These are phyloP conservation scores for Actias luna DNA, from an alignment of 2,888 invertebrate species.

Conservation along the genomic window DNA sequence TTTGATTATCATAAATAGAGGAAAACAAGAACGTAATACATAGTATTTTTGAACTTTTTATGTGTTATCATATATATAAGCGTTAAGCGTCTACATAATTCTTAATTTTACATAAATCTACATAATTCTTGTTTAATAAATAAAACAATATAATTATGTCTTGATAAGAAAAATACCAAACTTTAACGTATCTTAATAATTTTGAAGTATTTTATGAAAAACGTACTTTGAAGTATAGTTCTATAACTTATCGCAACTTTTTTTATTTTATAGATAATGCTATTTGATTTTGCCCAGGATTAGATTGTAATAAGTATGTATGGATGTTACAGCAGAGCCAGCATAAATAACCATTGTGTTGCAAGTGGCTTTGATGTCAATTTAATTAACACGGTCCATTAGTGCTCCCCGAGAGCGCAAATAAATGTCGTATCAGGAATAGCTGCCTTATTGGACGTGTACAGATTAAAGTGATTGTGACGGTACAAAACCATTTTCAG, in stretches of 20 bases:
- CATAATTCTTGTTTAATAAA: no score
- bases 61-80: no score
- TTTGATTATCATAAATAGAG: no score
- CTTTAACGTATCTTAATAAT: no score
- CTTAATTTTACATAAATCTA: no score
- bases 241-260: not conserved
- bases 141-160: no score
- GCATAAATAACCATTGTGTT: slow-evolving; percentile 17
- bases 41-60: no score
- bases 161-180: no score
- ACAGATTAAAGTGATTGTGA: slow-evolving; percentile 6
- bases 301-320: slow-evolving; percentile 3
- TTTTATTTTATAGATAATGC: not conserved
- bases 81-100: no score
- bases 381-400: slow-evolving; percentile 67
- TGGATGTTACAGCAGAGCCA: not conserved
- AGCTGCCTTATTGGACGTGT: slow-evolving; percentile 29
- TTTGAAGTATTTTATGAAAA: no score
- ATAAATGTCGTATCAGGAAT: slow-evolving; percentile 60
- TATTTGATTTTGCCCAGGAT: not conserved
- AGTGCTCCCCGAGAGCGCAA: slow-evolving; percentile 47
- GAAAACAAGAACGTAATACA: no score
- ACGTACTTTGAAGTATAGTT: no score
- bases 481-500: not conserved
- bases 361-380: slow-evolving; percentile 43